phyloP scores from a whole-genome alignment of 2,113 vertebrate genomes.

The Alces alces region DNA sequence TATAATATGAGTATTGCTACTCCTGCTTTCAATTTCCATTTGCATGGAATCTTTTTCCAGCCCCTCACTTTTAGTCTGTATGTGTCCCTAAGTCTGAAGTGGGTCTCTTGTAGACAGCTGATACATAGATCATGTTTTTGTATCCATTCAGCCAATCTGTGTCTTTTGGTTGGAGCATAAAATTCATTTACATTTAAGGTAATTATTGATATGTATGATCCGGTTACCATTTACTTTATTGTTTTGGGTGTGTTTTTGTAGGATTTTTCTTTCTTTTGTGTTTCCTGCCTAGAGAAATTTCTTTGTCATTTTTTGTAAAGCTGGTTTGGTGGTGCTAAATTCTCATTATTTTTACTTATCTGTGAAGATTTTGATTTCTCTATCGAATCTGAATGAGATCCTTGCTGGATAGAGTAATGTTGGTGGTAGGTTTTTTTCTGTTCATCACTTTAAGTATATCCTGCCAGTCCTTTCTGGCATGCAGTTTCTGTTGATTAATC shows the following conservation, averaged over 20 bases:
- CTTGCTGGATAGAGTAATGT: not conserved
- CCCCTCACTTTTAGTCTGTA: not conserved
- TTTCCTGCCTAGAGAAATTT: not conserved
- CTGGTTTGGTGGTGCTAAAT: not conserved
- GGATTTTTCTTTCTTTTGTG: not conserved
- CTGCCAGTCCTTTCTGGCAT: rapidly evolving
- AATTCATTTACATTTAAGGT: not conserved
- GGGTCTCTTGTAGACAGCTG: not conserved
- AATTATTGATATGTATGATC: not conserved
- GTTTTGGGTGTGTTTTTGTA: not conserved
- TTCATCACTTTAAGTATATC: not conserved
- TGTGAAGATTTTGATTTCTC: not conserved
- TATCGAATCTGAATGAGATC: not conserved
- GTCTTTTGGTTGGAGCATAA: not conserved
- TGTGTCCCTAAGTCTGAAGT: not conserved
- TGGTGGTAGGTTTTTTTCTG: not conserved
- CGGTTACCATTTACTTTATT: not conserved
- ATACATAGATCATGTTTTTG: not conserved
- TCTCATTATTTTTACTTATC: not conserved
- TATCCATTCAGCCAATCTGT: not conserved
- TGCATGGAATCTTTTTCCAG: not conserved
- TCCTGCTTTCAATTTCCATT: not conserved
- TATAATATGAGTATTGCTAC: not conserved
- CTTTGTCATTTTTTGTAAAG: not conserved
- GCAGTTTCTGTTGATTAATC: not conserved